These are phyloP conservation scores for Ia io DNA, from an alignment of 2,113 vertebrate genomes.

Conservation along the genomic window DNA sequence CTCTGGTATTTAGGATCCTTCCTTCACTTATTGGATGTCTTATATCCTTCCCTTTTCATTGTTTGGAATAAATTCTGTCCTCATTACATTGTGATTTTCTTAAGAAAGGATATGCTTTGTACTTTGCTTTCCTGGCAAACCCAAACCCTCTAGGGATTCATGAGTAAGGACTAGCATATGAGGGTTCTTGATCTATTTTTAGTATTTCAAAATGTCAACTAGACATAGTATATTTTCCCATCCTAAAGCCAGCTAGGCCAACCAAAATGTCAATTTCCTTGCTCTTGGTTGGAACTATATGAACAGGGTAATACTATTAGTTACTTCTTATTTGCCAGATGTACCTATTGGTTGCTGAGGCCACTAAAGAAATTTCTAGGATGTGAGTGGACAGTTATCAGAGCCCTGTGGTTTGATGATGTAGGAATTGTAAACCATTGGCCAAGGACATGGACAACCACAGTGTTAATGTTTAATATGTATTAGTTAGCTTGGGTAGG, in stretches of 20 bases:
- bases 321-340: not conserved
- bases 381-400: not conserved
- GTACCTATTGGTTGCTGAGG: not conserved
- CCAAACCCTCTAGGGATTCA: not conserved
- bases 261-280: not conserved
- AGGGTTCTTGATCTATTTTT: not conserved
- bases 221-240: not conserved
- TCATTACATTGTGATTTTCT: not conserved
- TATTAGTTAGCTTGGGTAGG: not conserved
- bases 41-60: not conserved
- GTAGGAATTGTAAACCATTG: not conserved
- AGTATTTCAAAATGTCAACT: constrained; percentile 31
- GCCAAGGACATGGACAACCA: not conserved
- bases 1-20: not conserved
- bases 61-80: not conserved
- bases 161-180: not conserved
- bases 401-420: not conserved
- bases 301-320: not conserved
- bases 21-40: not conserved
- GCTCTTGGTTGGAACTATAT: not conserved
- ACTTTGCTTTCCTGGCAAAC: not conserved
- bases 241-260: not conserved
- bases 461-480: not conserved
- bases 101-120: not conserved
- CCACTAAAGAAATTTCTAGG: not conserved